phyloP scores from a whole-genome alignment of 2,113 vertebrate genomes.

The Indicator maculatus region DNA sequence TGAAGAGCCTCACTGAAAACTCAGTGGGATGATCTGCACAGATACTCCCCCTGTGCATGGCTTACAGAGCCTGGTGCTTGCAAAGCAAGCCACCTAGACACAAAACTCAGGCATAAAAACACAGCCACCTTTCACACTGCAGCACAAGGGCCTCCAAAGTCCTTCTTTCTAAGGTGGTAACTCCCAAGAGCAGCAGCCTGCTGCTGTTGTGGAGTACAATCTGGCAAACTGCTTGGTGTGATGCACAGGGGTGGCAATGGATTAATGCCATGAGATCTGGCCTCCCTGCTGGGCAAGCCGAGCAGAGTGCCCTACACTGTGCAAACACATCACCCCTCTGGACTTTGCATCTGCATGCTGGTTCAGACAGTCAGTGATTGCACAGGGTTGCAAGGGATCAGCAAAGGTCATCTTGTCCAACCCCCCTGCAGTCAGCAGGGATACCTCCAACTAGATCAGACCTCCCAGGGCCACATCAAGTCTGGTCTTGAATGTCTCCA shows the following conservation, averaged over 20 bases:
- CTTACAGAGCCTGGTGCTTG: neutral
- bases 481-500: no score
- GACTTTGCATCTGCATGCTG: neutral
- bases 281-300: neutral
- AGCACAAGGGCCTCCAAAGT: neutral
- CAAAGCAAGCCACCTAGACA: neutral
- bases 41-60: neutral
- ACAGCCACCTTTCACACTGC: neutral
- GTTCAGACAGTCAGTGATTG: neutral
- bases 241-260: neutral
- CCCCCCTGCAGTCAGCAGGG: no score
- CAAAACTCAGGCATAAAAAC: slow-evolving; percentile 37
- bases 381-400: no score
- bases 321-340: neutral
- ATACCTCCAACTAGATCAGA: no score
- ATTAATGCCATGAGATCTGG: neutral
- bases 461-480: no score
- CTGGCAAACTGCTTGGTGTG: neutral
- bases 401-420: no score
- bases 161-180: slow-evolving; percentile 8
- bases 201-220: neutral
- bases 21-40: slow-evolving; percentile 23
- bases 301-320: neutral
- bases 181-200: neutral
- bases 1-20: slow-evolving; percentile 16